phyloP scores from a whole-genome alignment of 1,140 invertebrate genomes.

The Liolophura sinensis region DNA sequence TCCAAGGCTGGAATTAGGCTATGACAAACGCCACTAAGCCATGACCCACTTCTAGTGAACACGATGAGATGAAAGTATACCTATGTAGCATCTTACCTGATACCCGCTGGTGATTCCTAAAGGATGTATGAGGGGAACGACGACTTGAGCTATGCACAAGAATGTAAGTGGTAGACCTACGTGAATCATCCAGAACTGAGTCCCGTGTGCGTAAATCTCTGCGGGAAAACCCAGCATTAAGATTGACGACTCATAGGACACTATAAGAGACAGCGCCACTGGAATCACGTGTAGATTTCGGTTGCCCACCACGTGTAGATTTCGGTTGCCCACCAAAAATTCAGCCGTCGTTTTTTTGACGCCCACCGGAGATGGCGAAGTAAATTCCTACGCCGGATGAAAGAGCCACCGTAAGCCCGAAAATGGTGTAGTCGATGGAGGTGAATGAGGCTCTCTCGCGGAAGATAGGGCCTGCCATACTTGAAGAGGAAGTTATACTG shows the following conservation, averaged over 20 bases:
- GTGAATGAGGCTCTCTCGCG: conserved; percentile 15
- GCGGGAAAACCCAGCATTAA: conserved; percentile 34
- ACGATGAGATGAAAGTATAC: too few relatives aligned
- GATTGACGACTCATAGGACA: conserved; percentile 35
- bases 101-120: conserved; percentile 29
- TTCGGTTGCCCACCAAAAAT: conserved; percentile 73
- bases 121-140: conserved; percentile 32
- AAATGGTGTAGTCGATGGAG: conserved; percentile 39
- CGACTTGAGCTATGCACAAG: conserved; percentile 12
- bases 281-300: conserved; percentile 39
- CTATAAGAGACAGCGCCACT: conserved; percentile 36
- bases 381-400: conserved; percentile 76
- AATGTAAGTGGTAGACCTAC: conserved; percentile 13
- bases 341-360: conserved; percentile 83
- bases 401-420: conserved; percentile 37
- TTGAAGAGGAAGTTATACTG: too few relatives aligned
- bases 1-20: too few relatives aligned
- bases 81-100: conserved; percentile 11
- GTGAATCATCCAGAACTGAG: conserved; percentile 19
- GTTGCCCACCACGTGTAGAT: background rate
- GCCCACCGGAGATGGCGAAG: conserved; percentile 79
- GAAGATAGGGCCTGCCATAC: too few relatives aligned
- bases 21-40: too few relatives aligned
- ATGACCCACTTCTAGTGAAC: too few relatives aligned
- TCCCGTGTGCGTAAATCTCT: conserved; percentile 30